A percentile compares a stretch with the other conserved stretches of the same genome.
Conservation (phyloP, 1,140 invertebrate species). For the Archivesica marissinica region DNA sequence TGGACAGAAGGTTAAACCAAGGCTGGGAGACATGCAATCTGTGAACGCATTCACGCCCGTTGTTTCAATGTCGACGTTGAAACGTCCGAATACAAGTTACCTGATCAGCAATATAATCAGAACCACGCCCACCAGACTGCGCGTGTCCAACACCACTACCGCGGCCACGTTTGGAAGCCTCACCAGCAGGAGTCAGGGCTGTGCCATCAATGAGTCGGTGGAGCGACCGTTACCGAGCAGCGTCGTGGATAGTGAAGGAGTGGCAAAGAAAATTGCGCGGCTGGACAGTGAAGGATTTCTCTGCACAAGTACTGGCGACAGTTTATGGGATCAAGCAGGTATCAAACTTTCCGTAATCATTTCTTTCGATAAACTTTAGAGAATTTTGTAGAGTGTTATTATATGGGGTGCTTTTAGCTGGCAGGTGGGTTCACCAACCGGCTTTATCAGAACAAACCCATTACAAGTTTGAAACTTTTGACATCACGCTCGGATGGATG, state of each 20-base stretch:
- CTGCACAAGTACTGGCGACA: slow-evolving; percentile 26
- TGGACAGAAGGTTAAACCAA: neutral
- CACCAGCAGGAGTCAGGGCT: neutral
- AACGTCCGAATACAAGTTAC: slow-evolving; percentile 47
- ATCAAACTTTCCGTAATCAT: no score
- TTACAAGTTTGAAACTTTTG: no score
- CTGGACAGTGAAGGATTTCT: slow-evolving; percentile 44
- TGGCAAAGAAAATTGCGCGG: slow-evolving; percentile 57
- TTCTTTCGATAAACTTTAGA: no score
- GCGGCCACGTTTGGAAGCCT: neutral
- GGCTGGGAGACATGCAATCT: neutral
- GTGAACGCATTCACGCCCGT: slow-evolving; percentile 11
- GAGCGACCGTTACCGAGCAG: slow-evolving; percentile 52
- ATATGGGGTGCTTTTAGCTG: no score
- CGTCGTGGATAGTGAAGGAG: slow-evolving; percentile 53
- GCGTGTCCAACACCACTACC: neutral
- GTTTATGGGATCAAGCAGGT: slow-evolving; percentile 19
- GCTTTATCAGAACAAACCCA: no score
- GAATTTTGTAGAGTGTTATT: no score
- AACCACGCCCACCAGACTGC: slow-evolving; percentile 49
- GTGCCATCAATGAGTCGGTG: slow-evolving; percentile 49
- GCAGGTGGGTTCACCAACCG: no score
- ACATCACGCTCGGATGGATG: no score
- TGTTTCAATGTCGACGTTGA: slow-evolving; percentile 14
- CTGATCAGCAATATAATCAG: slow-evolving; percentile 55